These are phyloP conservation scores for Lichenostomus cassidix DNA, from an alignment of 2,113 vertebrate species.

Conservation along the genomic window DNA sequence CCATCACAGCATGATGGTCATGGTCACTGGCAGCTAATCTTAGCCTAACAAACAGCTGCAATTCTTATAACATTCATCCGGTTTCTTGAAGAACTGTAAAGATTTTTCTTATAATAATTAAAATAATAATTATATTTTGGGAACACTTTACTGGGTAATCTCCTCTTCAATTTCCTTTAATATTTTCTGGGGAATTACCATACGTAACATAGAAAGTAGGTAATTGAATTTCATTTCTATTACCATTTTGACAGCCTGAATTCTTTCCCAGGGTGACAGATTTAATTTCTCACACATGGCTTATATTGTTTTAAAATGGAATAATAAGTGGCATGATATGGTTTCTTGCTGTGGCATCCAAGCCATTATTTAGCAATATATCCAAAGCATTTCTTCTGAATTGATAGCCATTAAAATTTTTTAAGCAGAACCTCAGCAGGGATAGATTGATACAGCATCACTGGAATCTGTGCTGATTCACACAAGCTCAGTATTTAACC, in stretches of 20 bases:
- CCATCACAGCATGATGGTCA: background rate
- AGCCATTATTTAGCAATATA: slow-evolving; percentile 33
- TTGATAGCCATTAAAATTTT: slow-evolving; percentile 2
- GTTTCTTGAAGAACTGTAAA: background rate
- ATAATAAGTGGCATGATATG: slow-evolving; percentile 35
- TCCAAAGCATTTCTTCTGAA: background rate
- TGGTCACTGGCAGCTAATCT: background rate
- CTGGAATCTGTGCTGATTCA: background rate
- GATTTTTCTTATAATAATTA: slow-evolving; percentile 27
- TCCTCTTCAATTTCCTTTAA: slow-evolving; percentile 38
- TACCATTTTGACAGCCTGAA: slow-evolving; percentile 61
- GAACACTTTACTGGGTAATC: slow-evolving; percentile 17
- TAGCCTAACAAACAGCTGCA: background rate
- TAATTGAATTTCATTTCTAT: slow-evolving; percentile 55
- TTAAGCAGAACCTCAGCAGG: background rate
- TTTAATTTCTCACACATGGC: slow-evolving; percentile 49
- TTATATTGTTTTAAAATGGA: slow-evolving; percentile 52
- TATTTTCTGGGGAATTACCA: slow-evolving; percentile 44
- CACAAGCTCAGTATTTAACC: background rate
- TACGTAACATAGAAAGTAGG: slow-evolving; percentile 30
- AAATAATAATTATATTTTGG: slow-evolving; percentile 18
- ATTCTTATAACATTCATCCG: background rate
- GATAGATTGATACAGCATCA: background rate
- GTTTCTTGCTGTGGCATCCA: slow-evolving; percentile 14
- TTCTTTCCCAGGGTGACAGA: slow-evolving; percentile 32